These are phyloP conservation scores for Halotydeus destructor DNA, from an alignment of 1,140 invertebrate species.

Conservation along the genomic window DNA sequence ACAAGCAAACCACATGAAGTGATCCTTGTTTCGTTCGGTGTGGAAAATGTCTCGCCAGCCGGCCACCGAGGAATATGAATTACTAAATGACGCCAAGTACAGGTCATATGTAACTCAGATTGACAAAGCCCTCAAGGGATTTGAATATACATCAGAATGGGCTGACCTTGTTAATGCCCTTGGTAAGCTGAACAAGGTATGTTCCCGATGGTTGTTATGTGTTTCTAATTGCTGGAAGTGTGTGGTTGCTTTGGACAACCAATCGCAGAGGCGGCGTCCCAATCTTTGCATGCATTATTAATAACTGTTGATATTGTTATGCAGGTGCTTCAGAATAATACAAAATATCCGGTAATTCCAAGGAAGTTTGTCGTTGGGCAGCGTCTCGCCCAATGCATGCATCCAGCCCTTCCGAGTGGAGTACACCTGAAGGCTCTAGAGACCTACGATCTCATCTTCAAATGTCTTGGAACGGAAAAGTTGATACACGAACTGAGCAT, in stretches of 20 bases:
- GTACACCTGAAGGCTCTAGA: conserved; percentile 83
- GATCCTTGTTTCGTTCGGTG: no score
- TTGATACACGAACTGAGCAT: conserved; percentile 66
- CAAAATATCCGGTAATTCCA: conserved; percentile 71
- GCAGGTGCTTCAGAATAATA: conserved; percentile 45
- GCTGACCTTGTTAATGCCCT: conserved; percentile 78
- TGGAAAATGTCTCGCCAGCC: background rate
- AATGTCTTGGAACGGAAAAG: conserved; percentile 61
- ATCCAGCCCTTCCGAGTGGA: conserved; percentile 68
- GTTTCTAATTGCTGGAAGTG: conserved; percentile 1
- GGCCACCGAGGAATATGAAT: background rate
- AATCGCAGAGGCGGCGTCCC: no score
- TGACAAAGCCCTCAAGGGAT: conserved; percentile 73
- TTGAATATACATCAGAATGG: conserved; percentile 88
- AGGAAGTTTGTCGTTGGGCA: conserved; percentile 75
- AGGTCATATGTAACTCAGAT: conserved; percentile 50
- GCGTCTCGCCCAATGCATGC: conserved; percentile 80
- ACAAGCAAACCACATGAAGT: no score
- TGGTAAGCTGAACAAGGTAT: conserved; percentile 75
- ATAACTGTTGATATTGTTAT: conserved; percentile 14
- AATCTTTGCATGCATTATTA: background rate
- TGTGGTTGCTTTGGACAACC: no score
- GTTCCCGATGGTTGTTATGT: background rate
- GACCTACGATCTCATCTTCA: conserved; percentile 82
- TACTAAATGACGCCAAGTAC: conserved; percentile 41